A percentile compares a stretch with the other conserved stretches of the same genome.
Conservation (phyloP, 1,140 invertebrate genomes). For the Mizuhopecten yessoensis region DNA sequence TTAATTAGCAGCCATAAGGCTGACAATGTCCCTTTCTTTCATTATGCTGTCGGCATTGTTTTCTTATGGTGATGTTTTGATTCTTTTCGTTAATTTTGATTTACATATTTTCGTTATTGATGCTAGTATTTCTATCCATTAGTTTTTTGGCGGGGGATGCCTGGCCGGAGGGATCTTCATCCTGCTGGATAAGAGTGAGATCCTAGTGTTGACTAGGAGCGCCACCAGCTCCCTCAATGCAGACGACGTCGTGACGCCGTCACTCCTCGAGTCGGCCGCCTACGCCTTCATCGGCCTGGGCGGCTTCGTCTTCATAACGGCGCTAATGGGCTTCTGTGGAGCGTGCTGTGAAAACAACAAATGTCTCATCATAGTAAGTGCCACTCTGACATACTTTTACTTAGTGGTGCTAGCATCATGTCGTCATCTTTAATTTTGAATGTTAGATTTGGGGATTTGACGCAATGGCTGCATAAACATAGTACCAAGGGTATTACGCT, state of each 20-base stretch:
- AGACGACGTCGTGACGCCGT: constrained; percentile 79
- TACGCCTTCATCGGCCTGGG: constrained; percentile 89
- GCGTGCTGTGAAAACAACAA: constrained; percentile 90
- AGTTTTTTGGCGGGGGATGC: constrained; percentile 58
- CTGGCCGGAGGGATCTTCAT: constrained; percentile 54
- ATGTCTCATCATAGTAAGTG: constrained; percentile 82
- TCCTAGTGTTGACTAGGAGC: constrained; percentile 55
- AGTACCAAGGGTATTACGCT: no score
- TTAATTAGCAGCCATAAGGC: no score
- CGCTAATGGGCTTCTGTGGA: constrained; percentile 94
- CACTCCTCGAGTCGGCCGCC: constrained; percentile 80
- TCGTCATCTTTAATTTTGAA: no score
- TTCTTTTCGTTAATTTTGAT: no score
- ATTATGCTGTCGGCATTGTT: background rate
- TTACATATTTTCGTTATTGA: no score
- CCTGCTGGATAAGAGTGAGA: constrained; percentile 54
- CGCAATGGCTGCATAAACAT: no score
- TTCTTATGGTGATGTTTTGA: no score
- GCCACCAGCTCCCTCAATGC: constrained; percentile 64
- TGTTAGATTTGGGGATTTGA: no score
- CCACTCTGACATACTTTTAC: background rate
- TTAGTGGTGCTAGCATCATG: no score
- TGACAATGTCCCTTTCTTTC: no score
- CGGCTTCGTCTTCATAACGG: constrained; percentile 90
- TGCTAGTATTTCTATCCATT: background rate